Percentiles rank a stretch among this genome's conserved stretches.
Evolutionary conservation across 2,888 invertebrate species (phyloP).

Genomic region (Lithophane socia): DNA sequence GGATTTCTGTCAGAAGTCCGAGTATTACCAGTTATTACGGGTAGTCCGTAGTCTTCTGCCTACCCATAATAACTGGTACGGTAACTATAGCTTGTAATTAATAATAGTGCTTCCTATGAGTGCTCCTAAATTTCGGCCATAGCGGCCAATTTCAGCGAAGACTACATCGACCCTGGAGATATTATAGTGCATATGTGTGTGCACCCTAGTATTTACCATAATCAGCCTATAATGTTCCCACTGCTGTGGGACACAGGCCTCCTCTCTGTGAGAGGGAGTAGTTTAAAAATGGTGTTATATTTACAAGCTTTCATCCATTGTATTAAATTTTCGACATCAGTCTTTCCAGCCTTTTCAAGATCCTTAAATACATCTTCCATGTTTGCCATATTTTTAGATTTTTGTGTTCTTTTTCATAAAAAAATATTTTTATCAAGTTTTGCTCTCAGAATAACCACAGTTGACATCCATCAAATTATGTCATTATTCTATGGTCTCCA

Average conservation of each 20-base stretch:
- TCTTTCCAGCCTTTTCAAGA: slow-evolving; percentile 31
- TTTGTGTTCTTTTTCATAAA: not conserved
- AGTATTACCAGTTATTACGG: too few relatives aligned
- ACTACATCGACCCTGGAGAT: not conserved
- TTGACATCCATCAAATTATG: not conserved
- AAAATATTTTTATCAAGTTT: not conserved
- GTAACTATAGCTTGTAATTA: not conserved
- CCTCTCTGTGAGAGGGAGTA: too few relatives aligned
- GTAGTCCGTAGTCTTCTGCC: not conserved
- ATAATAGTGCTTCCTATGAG: not conserved
- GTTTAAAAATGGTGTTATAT: not conserved
- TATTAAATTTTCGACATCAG: slow-evolving; percentile 30
- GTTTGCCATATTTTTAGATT: not conserved
- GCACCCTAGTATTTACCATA: not conserved
- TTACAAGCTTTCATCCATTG: slow-evolving; percentile 40
- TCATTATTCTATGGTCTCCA: not conserved
- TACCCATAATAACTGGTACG: not conserved
- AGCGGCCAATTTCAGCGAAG: not conserved
- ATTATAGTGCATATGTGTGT: not conserved
- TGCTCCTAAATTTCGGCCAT: not conserved
- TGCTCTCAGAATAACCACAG: not conserved
- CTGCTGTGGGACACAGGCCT: too few relatives aligned
- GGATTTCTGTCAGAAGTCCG: not conserved
- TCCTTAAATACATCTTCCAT: slow-evolving; percentile 15
- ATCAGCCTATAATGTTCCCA: too few relatives aligned